Base-by-base conservation (phyloP, 2,888 invertebrate species). In the Drosophila rellima region DNA sequence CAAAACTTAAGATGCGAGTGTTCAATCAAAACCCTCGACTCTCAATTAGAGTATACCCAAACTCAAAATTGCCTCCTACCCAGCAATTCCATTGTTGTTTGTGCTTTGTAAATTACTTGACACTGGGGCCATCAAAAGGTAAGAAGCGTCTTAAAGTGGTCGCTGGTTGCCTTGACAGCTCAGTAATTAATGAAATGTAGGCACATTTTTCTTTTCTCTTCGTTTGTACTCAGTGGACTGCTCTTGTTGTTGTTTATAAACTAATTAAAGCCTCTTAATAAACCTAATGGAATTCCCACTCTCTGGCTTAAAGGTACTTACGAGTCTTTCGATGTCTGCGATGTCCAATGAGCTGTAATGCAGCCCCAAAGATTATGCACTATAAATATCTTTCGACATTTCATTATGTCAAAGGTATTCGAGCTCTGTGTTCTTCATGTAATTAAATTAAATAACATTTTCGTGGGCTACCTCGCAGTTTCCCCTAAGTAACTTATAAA, bases 171-270 rank as follows among this genome's bases (percentile, higher is more conserved):
- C 64, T 48, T 78, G 70, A 75, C 78, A 76, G 78, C 69, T 51
- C 64, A 40, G 78, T 84, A 85, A 85, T 85, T 85, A 87, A 85
- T 85, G 87, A 87, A 85, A 87, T 74, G 78, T 87, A 78, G 74
- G 74, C 74, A 74, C 63, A 60, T 61, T 74, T 69, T 40, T 26
- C 50, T 54, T 66, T 48, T 50, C 26, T 33, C 45, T 61, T 44
- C 61, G 37, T 39, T 48, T 42, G 40, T 15, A 31, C 15, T 42
- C 6, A 48, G 20, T 33, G 45, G 50, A 55, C 61, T 67, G 51
- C 20, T 52, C 18, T 31, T 54, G 40, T 18, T 26, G 10, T 44
- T 51, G 37, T 56, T 54, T 59, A 72, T 74, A 76, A 77, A 77
- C 79, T 84, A 85, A 85, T 85, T 84, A 84, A 82, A 78, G 80